These are phyloP conservation scores for Gopherus evgoodei DNA, from an alignment of 2,113 vertebrate species.

Conservation along the genomic window DNA sequence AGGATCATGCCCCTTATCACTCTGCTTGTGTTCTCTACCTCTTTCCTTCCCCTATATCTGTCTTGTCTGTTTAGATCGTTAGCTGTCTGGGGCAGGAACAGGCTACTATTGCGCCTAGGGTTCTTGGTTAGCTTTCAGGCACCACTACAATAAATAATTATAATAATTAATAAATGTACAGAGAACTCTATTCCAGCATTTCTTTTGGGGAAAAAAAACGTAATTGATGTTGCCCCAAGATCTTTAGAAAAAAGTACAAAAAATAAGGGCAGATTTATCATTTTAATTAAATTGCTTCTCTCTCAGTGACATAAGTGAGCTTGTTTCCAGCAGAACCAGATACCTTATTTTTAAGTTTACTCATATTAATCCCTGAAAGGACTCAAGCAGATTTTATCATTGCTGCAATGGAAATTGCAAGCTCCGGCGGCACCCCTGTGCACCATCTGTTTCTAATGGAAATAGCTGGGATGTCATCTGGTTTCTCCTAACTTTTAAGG, in stretches of 20 bases:
- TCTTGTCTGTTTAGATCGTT: neutral
- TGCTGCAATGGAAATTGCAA: neutral
- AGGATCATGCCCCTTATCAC: neutral
- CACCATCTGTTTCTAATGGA: conserved; percentile 23
- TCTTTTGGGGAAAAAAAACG: neutral
- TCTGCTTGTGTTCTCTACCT: neutral
- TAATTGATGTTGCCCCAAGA: neutral
- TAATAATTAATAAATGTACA: neutral
- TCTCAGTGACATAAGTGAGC: neutral
- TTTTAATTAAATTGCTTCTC: neutral
- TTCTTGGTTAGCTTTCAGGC: neutral
- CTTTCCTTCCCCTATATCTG: neutral
- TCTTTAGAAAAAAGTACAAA: neutral
- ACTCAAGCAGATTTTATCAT: neutral
- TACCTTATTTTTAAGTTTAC: conserved; percentile 33
- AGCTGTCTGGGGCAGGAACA: neutral
- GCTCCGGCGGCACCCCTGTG: neutral
- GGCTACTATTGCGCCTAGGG: neutral
- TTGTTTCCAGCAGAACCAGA: neutral
- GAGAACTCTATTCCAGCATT: neutral
- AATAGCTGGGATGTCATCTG: conserved; percentile 26
- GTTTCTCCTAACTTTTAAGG: conserved; percentile 18
- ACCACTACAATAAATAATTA: neutral
- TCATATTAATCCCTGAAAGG: neutral
- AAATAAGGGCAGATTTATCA: neutral